Conservation (phyloP, 37 sponge, comb jelly and placozoan genomes). For the Lycopodina hypogea region DNA sequence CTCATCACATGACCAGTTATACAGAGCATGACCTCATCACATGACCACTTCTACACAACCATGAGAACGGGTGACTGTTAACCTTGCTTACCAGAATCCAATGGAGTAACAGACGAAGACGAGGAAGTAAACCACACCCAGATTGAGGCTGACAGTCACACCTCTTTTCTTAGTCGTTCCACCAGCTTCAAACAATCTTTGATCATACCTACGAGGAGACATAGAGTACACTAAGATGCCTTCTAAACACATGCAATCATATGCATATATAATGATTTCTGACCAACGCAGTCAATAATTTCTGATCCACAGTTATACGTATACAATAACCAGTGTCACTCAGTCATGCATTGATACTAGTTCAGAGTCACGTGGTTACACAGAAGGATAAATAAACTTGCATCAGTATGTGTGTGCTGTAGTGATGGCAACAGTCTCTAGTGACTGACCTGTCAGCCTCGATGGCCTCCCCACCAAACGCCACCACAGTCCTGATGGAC, state of each 20-base stretch:
- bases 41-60: no score
- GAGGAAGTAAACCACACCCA: conserved; percentile 60
- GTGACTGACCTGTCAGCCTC: conserved; percentile 39
- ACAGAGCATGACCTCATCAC: no score
- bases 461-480: conserved; percentile 52
- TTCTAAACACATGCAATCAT: not conserved
- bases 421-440: not conserved
- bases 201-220: conserved; percentile 34
- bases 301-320: no score
- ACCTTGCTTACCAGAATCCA: conserved; percentile 59
- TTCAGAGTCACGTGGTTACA: no score
- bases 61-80: no score
- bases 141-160: conserved; percentile 14
- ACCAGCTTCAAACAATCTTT: conserved; percentile 37
- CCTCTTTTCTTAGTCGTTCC: conserved; percentile 38
- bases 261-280: not conserved
- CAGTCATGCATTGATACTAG: no score
- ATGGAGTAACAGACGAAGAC: conserved; percentile 60
- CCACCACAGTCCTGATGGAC: conserved; percentile 75
- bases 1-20: no score
- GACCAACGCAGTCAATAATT: no score
- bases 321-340: no score
- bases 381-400: not conserved
- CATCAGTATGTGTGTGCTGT: not conserved
- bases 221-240: not conserved